Evolutionary conservation across 37 sponge, comb jelly and placozoan genomes (phyloP).

Genomic region (Cliona cf. orientalis): DNA sequence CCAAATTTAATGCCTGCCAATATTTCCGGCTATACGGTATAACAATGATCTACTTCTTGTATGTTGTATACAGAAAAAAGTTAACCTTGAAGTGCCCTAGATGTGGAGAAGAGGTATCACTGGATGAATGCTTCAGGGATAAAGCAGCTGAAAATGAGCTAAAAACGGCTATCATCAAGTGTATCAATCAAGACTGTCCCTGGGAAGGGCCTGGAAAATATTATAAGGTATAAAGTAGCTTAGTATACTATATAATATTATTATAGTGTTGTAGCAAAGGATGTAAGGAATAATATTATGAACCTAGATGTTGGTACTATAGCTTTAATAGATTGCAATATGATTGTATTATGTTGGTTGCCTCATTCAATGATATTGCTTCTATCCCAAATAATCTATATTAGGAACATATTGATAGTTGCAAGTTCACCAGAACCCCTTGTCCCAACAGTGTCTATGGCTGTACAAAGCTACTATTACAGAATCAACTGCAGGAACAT

Average conservation of each 20-base stretch:
- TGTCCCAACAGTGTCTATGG: conserved; percentile 38
- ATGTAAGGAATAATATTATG: too few relatives aligned
- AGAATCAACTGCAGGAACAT: conserved; percentile 44
- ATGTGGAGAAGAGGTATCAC: not conserved
- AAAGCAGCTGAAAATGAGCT: conserved; percentile 70
- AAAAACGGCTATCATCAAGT: conserved; percentile 24
- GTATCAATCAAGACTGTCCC: conserved; percentile 51
- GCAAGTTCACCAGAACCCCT: conserved; percentile 26
- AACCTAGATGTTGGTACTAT: too few relatives aligned
- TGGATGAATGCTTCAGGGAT: conserved; percentile 63
- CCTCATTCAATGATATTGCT: too few relatives aligned
- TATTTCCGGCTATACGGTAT: too few relatives aligned
- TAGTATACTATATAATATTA: too few relatives aligned
- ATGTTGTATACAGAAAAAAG: not conserved
- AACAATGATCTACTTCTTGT: too few relatives aligned
- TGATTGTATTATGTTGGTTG: too few relatives aligned
- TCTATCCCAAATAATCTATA: too few relatives aligned
- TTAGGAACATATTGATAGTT: conserved; percentile 42
- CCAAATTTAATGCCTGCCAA: too few relatives aligned
- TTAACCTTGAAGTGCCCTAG: not conserved
- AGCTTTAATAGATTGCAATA: too few relatives aligned
- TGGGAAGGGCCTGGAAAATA: conserved; percentile 65
- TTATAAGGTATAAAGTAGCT: conserved; percentile 59
- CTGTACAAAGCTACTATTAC: conserved; percentile 21
- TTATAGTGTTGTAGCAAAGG: too few relatives aligned